Evolutionary conservation across 2,888 invertebrate species (phyloP), one percentile per base, ranked within the genome.

Genomic region (Metacarcinus magister): DNA sequence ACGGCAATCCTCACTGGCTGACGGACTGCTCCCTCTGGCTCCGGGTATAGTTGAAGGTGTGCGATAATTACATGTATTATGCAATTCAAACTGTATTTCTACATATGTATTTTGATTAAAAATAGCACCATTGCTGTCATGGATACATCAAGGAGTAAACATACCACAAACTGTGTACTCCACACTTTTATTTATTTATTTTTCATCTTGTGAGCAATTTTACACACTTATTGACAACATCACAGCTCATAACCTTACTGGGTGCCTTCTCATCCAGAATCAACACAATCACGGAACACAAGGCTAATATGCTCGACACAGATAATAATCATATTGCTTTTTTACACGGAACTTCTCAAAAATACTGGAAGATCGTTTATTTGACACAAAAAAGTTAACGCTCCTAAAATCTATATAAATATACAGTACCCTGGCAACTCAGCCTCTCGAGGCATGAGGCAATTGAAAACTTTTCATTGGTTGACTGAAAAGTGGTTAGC

Each of bases 191-290:
- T 67, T n/a, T 95, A 89, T 95, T 75, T 82, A 48, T 92, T 28
- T 82, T 92, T 75, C 39, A 39, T 94, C 94, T 89, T 67, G 44
- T 95, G 91, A 95, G 91, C 95, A 95, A 95, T 91, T 75, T 28
- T 89, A 94, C 89, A 94, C 48, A 89, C n/a, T 94, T 94, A 94
- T 54, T 89, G 89, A 95, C 75, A 75, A 92, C 92, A 92, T 95
- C 75, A 92, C 91, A 92, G 91, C n/a, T 95, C 82, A 82, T 82
- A 32, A n/a, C 32, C 82, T 28, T 82, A 82, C 82, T 82, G 82
- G 82, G 82, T 32, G 82, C 82, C 82, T 82, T 82, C 82, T 32
- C 23, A 32, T 82, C 82, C 82, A 82, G 32, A 82, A 82, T 82
- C 23, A 82, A 82, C 28, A 82, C 82, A 82, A 82, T 32, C 32